Conservation (phyloP, 2,113 vertebrate genomes). For the Sminthopsis crassicaudata region DNA sequence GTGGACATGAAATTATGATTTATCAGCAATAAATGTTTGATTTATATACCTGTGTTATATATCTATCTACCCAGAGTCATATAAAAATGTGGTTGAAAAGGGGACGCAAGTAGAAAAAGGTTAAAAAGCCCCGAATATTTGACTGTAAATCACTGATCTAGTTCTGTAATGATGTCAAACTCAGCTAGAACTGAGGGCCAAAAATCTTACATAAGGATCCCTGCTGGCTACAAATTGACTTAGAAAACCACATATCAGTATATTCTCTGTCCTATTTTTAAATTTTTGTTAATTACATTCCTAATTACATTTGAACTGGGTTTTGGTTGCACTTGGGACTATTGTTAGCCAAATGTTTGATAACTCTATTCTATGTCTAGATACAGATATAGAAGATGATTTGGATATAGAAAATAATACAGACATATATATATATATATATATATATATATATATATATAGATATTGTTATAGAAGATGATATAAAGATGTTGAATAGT, state of each 20-base stretch:
- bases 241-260: neutral
- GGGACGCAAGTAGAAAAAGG: too few relatives aligned
- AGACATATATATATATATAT: too few relatives aligned
- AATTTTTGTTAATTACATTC: neutral
- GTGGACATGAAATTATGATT: too few relatives aligned
- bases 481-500: too few relatives aligned
- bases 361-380: neutral
- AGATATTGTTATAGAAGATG: neutral
- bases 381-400: neutral
- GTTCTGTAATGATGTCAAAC: neutral
- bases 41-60: too few relatives aligned
- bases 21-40: too few relatives aligned
- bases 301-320: neutral
- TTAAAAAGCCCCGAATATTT: neutral
- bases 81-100: too few relatives aligned
- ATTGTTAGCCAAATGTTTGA: neutral
- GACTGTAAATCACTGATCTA: neutral
- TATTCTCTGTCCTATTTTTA: neutral
- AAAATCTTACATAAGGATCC: neutral
- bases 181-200: neutral
- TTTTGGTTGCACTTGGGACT: neutral
- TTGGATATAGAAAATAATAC: neutral
- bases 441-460: neutral
- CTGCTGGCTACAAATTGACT: neutral
- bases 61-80: too few relatives aligned